Percentiles rank a stretch among this genome's conserved stretches.
phyloP scores from a whole-genome alignment of 2,888 invertebrate genomes.

The Lasioglossum vierecki region DNA sequence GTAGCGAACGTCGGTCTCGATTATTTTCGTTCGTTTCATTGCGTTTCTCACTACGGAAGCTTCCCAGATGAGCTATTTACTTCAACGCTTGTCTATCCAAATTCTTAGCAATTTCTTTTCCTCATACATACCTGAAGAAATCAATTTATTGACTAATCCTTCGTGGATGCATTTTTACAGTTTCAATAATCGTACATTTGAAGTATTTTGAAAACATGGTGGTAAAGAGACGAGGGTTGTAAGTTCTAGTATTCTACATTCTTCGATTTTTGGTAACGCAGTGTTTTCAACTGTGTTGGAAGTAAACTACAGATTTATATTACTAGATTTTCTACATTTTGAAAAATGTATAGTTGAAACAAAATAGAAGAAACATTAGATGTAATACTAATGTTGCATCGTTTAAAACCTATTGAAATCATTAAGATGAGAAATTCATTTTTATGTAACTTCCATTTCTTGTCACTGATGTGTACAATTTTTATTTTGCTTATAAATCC shows the following conservation, averaged over 20 bases:
- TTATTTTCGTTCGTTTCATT: conserved; percentile 16
- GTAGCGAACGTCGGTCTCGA: conserved; percentile 29
- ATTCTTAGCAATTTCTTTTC: neutral
- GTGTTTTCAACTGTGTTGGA: neutral
- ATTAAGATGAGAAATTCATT: neutral
- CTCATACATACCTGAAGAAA: neutral
- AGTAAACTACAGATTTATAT: neutral
- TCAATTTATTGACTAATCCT: neutral
- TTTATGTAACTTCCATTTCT: neutral
- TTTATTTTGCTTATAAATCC: neutral
- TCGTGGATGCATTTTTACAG: neutral
- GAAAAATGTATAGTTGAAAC: neutral
- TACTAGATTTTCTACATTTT: neutral
- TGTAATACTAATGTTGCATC: neutral
- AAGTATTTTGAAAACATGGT: neutral
- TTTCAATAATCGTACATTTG: neutral
- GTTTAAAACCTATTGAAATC: neutral
- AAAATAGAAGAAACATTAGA: neutral
- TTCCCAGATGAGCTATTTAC: neutral
- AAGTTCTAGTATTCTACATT: neutral
- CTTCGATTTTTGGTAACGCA: neutral
- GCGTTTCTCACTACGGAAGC: neutral
- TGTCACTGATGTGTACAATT: neutral
- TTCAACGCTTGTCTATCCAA: neutral
- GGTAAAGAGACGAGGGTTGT: neutral